These are phyloP conservation scores for Lymantria monacha DNA, from an alignment of 2,888 invertebrate genomes.

Conservation along the genomic window DNA sequence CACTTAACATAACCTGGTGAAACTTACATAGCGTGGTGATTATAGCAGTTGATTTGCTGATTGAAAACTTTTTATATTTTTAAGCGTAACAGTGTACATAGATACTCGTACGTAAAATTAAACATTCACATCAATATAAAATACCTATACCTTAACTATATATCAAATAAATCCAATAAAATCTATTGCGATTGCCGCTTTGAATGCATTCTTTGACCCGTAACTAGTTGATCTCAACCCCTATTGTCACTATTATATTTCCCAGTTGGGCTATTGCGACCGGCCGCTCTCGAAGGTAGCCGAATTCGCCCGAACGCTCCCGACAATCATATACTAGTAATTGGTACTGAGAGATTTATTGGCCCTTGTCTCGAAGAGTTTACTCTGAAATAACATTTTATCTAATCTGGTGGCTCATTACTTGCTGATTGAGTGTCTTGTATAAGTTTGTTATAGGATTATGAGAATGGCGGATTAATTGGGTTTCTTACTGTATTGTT, in stretches of 20 bases:
- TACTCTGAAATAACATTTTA: slow-evolving; percentile 56
- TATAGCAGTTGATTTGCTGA: too few relatives aligned
- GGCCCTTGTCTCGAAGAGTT: slow-evolving; percentile 57
- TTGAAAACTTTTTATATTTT: too few relatives aligned
- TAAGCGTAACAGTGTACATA: too few relatives aligned
- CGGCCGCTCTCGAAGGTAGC: slow-evolving; percentile 16
- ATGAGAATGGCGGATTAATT: slow-evolving; percentile 28
- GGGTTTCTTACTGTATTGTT: slow-evolving; percentile 6
- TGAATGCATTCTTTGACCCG: slow-evolving; percentile 24
- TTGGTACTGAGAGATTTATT: slow-evolving; percentile 73
- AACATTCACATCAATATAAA: neutral
- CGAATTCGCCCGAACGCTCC: slow-evolving; percentile 8
- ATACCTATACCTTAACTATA: neutral
- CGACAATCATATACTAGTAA: slow-evolving; percentile 67
- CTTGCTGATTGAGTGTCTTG: slow-evolving; percentile 65
- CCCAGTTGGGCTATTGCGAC: slow-evolving; percentile 66
- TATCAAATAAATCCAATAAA: slow-evolving; percentile 3
- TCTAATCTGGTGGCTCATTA: slow-evolving; percentile 70
- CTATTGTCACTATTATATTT: slow-evolving; percentile 65
- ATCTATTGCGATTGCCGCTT: neutral
- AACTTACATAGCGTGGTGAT: too few relatives aligned
- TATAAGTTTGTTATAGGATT: slow-evolving; percentile 62
- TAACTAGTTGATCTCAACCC: slow-evolving; percentile 39
- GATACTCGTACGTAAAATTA: too few relatives aligned
- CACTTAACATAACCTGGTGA: too few relatives aligned